Base-by-base conservation (phyloP, 2,797 vertebrate species). In the Schizopygopsis malacanthus region DNA sequence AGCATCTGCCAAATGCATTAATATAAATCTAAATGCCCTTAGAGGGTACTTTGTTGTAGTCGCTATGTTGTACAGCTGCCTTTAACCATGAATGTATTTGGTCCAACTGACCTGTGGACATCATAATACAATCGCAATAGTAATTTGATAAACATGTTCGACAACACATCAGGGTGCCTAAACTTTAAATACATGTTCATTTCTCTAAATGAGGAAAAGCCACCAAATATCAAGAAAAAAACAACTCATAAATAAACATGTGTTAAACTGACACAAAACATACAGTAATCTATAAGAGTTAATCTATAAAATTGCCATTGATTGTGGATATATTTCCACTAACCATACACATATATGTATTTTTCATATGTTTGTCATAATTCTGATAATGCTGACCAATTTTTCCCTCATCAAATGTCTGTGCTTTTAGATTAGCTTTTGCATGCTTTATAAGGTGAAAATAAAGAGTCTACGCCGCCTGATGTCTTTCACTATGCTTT, bases 401-500 rank as follows among this genome's bases (percentile, higher is more conserved):
- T 79, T 78, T 13, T 45, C 1, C 25, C 43, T 56, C 73, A 69
- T 28, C 41, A 39, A 79, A 59, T 69, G 33, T 28, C 37, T 52
- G 78, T 79, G 41, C 11, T 71, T 79, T 56, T 10, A 45, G 47
- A 78, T 79, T 78, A 79, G 75, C 18, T n/a, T 84, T 79, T 15
- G 39, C n/a, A 45, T 61, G 52, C 83, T 85, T 13, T 79, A 50
- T 72, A 73, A 47, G 70, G 20, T 4, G 16, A 61, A 86, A 59
- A 71, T 82, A 83, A 80, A 80, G 67, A 73, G 69, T 47, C 43
- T 70, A 52, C 56, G 18, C 54, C 5, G 13, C 52, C 52, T 82
- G 85, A 63, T 81, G 56, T 56, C 33, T 82, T 82, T 82, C 22
- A 59, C n/a, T 25, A 45, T 47, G 61, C 43, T 52, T 86, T 78